Evolutionary conservation across 2,888 invertebrate genomes (phyloP).

Genomic region (Trichacis sp.): DNA sequence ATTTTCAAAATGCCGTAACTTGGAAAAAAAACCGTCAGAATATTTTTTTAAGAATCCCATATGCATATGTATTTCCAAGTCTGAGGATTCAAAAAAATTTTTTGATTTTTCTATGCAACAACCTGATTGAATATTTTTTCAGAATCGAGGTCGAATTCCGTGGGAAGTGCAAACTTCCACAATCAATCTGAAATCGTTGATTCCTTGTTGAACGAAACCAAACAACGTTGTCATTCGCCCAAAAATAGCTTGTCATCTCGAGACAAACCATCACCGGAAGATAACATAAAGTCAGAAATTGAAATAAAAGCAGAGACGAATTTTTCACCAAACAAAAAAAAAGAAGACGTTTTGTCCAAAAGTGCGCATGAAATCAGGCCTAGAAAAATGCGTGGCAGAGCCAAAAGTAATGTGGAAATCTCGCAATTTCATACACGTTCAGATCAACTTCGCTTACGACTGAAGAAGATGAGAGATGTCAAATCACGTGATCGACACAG

Average conservation of each 20-base stretch:
- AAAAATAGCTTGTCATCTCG: slow-evolving; percentile 69
- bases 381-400: too few species aligned
- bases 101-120: too few species aligned
- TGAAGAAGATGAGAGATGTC: slow-evolving; percentile 62
- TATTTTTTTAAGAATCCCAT: too few species aligned
- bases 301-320: slow-evolving; percentile 42
- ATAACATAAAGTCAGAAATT: slow-evolving; percentile 48
- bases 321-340: slow-evolving; percentile 44
- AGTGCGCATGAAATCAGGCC: too few species aligned
- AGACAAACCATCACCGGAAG: slow-evolving; percentile 44
- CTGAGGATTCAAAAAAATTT: too few species aligned
- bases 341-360: slow-evolving; percentile 26
- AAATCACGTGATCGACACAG: slow-evolving; percentile 69
- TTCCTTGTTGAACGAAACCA: slow-evolving; percentile 72
- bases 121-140: slow-evolving; percentile 50
- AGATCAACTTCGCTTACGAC: slow-evolving; percentile 71
- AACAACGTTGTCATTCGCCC: slow-evolving; percentile 72
- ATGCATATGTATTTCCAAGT: too few species aligned
- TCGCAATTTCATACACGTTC: slow-evolving; percentile 56
- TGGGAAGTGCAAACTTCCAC: slow-evolving; percentile 72
- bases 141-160: slow-evolving; percentile 81
- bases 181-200: slow-evolving; percentile 72
- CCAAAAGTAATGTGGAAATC: too few species aligned
- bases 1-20: too few species aligned
- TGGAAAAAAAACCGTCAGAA: too few species aligned